Evolutionary conservation across 2,888 invertebrate genomes (phyloP).

Genomic region (Lasioglossum lativentre): DNA sequence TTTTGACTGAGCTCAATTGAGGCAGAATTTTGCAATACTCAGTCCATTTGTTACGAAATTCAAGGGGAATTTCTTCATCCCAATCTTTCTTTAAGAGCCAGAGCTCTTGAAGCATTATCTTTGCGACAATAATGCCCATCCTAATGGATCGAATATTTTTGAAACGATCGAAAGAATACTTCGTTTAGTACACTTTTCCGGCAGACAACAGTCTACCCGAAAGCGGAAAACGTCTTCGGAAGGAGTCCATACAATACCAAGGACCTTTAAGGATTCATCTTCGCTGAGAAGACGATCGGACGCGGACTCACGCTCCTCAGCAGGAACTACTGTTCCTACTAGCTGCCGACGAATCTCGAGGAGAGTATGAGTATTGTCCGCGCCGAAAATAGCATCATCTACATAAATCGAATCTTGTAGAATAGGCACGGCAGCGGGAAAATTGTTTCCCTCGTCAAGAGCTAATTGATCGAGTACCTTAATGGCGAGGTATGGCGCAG

Average conservation of each 20-base stretch:
- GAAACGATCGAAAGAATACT: neutral
- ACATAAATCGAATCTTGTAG: neutral
- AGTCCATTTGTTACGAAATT: no score
- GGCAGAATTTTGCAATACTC: neutral
- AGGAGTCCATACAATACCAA: no score
- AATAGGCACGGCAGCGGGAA: neutral
- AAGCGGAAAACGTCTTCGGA: no score
- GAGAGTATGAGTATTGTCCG: neutral
- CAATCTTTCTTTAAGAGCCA: no score
- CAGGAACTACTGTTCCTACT: neutral
- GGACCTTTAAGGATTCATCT: neutral
- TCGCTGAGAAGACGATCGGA: neutral
- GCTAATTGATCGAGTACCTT: neutral
- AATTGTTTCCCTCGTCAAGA: neutral
- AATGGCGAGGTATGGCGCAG: neutral
- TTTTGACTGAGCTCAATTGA: neutral
- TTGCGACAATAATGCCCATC: neutral
- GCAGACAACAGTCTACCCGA: no score
- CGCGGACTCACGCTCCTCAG: neutral
- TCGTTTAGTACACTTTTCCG: no score
- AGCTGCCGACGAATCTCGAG: neutral
- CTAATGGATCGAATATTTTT: neutral
- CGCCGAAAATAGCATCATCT: constrained; percentile 2
- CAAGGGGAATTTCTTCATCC: no score
- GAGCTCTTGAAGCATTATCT: no score